Evolutionary conservation across 2,888 invertebrate genomes (phyloP), one percentile per base, ranked within the genome.

Genomic region (Hylaea fasciaria): DNA sequence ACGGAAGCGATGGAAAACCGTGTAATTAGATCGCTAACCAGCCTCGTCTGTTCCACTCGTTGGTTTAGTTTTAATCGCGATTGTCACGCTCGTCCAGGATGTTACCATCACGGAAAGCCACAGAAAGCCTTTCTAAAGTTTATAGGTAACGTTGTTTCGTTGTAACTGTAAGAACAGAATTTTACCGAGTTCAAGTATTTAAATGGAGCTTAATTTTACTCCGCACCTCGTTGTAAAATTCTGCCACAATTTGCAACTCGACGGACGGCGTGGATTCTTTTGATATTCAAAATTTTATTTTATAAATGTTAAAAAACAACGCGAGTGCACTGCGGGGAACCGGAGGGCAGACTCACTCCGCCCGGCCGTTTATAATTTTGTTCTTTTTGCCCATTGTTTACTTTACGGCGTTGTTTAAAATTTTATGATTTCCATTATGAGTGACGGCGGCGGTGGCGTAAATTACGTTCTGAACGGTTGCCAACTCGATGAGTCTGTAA

Each of bases 361-460:
- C 82, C 76, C 77, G 76, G 73, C 78, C 81, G 73, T 81, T 85
- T 80, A 80, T 73, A 69, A 72, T 78, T 78, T 84, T 86, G 80
- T 80, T 87, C 85, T 84, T 90, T 91, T 90, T 89, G 74, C 77
- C 87, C 89, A 91, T 91, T 92, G 91, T 92, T 92, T 91, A 86
- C 87, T 91, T 89, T 85, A 86, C 86, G 78, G 82, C 82, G 83
- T 82, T 84, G 82, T 84, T 86, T 83, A 82, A 85, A 86, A 78
- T 84, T 90, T 90, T 91, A 90, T 86, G 88, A 87, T 87, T 86
- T 83, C 85, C 87, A 86, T 88, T 84, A 83, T 81, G 82, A 83
- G 77, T 80, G 85, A 83, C 83, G 79, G 80, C 74, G 73, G 77
- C 75, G 65, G 70, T 69, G 57, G 64, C 64, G 82, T 85, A 85